Conservation (phyloP, 2,113 vertebrate species). For the Nothoprocta perdicaria region DNA sequence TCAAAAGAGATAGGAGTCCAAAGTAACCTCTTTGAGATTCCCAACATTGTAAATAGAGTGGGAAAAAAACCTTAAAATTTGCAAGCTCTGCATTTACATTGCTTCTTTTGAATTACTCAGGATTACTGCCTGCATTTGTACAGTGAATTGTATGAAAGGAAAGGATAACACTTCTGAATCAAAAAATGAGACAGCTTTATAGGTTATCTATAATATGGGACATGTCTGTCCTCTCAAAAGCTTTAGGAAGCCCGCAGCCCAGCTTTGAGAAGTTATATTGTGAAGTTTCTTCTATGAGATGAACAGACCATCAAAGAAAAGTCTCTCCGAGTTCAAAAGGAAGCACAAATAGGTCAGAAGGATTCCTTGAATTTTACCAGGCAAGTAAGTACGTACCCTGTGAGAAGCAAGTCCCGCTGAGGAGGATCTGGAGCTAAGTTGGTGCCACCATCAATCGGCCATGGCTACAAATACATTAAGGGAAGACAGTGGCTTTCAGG, state of each 20-base stretch:
- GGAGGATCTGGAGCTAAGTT: constrained; percentile 89
- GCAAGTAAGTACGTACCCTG: constrained; percentile 83
- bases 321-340: background rate
- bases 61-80: background rate
- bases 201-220: background rate
- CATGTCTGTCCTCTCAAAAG: background rate
- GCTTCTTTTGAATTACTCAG: background rate
- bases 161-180: background rate
- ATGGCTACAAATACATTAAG: constrained; percentile 77
- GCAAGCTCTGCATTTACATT: background rate
- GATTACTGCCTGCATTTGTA: background rate
- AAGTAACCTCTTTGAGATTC: background rate
- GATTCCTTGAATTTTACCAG: background rate
- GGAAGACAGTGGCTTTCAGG: constrained; percentile 13
- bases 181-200: background rate
- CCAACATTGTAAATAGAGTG: background rate
- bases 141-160: background rate
- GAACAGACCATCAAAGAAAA: background rate
- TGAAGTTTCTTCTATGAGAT: background rate
- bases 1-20: constrained; percentile 13
- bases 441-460: constrained; percentile 93
- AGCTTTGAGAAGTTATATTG: background rate
- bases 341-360: background rate
- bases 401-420: constrained; percentile 95
- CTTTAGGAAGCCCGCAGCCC: background rate